Evolutionary conservation across 2,797 vertebrate genomes (phyloP).

Genomic region (Acridotheres tristis): DNA sequence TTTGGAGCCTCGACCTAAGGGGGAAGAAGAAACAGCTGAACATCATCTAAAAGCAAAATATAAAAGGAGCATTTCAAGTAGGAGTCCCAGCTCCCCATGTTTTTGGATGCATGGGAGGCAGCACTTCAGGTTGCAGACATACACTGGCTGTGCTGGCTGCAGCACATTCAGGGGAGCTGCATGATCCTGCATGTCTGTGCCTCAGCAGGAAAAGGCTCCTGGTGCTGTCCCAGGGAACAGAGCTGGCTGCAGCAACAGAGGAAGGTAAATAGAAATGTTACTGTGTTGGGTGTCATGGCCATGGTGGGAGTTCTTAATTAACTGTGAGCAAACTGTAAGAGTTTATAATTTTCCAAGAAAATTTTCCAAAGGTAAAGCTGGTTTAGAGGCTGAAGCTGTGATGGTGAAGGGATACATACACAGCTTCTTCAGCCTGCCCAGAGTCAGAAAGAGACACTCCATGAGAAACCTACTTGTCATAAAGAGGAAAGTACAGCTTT

Average conservation of each 20-base stretch:
- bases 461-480: neutral
- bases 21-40: neutral
- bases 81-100: neutral
- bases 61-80: neutral
- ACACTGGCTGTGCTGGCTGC: neutral
- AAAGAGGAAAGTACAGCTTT: neutral
- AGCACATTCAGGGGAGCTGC: neutral
- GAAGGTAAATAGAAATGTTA: neutral
- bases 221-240: neutral
- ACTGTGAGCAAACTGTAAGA: neutral
- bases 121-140: neutral
- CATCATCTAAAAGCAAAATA: neutral
- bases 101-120: neutral
- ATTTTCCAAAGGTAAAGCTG: neutral
- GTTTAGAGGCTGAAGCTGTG: neutral
- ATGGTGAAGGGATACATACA: accelerated
- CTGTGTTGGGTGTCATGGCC: neutral
- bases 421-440: neutral
- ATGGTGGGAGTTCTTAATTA: neutral
- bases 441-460: neutral
- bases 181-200: accelerated
- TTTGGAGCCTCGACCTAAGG: neutral
- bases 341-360: neutral
- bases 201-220: neutral
- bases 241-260: neutral